Evolutionary conservation across 2,797 vertebrate genomes (phyloP).

Genomic region (Acanthiza pusilla): DNA sequence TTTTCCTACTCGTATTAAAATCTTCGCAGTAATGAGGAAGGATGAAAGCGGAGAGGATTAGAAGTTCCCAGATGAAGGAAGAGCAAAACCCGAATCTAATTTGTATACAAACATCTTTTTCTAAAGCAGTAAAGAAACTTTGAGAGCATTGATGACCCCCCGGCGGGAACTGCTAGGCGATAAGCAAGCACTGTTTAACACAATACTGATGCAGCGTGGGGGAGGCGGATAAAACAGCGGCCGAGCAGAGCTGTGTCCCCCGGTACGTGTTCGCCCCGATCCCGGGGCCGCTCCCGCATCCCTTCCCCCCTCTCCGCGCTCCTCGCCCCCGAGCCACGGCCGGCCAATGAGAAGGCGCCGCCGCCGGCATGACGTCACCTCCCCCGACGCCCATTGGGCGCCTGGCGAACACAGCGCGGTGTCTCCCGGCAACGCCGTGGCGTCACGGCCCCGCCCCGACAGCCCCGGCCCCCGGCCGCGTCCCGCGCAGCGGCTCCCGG

Average conservation of each 20-base stretch:
- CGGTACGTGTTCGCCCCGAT: rapidly evolving
- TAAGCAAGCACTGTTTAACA: neutral
- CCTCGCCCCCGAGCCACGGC: neutral
- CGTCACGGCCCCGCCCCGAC: neutral
- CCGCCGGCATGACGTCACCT: conserved; percentile 24
- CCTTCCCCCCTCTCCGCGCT: neutral
- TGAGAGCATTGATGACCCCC: neutral
- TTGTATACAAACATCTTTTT: neutral
- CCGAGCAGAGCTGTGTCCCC: neutral
- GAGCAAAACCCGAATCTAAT: neutral
- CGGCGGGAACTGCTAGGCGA: neutral
- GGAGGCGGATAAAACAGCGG: rapidly evolving
- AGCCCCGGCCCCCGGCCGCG: neutral
- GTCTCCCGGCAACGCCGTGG: conserved; percentile 19
- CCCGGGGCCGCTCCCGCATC: neutral
- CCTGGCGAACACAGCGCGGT: neutral
- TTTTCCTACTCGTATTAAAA: neutral
- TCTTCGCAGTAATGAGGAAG: neutral
- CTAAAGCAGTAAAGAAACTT: neutral
- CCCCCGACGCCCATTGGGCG: neutral
- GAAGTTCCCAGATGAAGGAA: neutral
- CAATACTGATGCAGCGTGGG: neutral
- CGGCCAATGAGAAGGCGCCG: neutral
- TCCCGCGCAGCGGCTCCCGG: neutral
- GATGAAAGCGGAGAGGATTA: neutral